Evolutionary conservation across 2,888 invertebrate genomes (phyloP).

Genomic region (Chrysolina americana): DNA sequence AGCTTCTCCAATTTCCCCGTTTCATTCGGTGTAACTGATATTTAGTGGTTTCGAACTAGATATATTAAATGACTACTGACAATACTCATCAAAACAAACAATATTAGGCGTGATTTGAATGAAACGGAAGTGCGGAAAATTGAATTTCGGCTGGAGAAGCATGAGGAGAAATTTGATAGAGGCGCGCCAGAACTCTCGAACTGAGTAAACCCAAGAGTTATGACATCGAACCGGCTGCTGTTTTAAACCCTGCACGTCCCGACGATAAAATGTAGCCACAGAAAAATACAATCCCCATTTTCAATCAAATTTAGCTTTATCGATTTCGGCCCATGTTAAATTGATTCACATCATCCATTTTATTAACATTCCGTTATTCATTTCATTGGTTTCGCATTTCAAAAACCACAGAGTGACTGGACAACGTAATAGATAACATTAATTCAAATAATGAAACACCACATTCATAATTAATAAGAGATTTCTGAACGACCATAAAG

Average conservation of each 20-base stretch:
- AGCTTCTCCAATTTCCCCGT: too few relatives aligned
- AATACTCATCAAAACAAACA: not conserved
- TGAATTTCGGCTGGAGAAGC: not conserved
- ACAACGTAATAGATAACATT: too few relatives aligned
- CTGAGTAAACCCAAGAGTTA: constrained; percentile 12
- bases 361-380: too few relatives aligned
- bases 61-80: not conserved
- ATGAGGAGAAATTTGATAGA: constrained; percentile 14
- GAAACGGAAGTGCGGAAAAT: constrained; percentile 2
- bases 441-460: too few relatives aligned
- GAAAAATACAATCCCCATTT: constrained; percentile 10
- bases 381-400: too few relatives aligned
- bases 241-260: constrained; percentile 16
- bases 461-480: too few relatives aligned
- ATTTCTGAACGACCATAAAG: too few relatives aligned
- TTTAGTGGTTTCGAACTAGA: too few relatives aligned
- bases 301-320: constrained; percentile 4
- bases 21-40: too few relatives aligned
- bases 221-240: constrained; percentile 16
- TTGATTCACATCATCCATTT: not conserved
- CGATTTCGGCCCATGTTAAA: not conserved
- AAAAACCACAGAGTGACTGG: too few relatives aligned
- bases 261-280: constrained; percentile 8
- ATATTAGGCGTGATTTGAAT: not conserved
- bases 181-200: not conserved